Conservation (phyloP, 30 jellyfish, hydroid and myxozoan species). For the Sanderia malayensis region DNA sequence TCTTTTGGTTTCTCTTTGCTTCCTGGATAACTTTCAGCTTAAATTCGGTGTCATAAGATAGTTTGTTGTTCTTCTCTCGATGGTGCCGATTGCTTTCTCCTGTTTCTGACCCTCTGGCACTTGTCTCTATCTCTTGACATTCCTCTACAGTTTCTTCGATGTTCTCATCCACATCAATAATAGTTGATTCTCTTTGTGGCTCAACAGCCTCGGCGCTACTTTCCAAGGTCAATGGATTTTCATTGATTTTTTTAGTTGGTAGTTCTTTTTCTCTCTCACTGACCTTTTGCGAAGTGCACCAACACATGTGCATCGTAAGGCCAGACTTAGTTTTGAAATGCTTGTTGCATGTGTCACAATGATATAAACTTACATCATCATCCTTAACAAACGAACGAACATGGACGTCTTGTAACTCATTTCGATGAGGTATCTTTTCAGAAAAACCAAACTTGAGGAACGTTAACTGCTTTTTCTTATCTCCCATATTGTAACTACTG, state of each 20-base stretch:
- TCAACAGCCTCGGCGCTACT: slow-evolving; percentile 30
- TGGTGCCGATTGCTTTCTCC: slow-evolving; percentile 7
- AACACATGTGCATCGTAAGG: slow-evolving; percentile 27
- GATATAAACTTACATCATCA: slow-evolving; percentile 32
- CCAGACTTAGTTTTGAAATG: slow-evolving; percentile 28
- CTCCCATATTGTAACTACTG: neutral
- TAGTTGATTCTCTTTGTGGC: slow-evolving; percentile 38
- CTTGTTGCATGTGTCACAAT: slow-evolving; percentile 24
- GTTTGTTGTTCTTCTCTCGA: neutral
- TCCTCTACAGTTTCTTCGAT: slow-evolving; percentile 38
- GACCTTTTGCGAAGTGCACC: slow-evolving; percentile 44
- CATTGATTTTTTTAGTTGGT: slow-evolving; percentile 17
- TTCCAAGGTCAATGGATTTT: slow-evolving; percentile 17
- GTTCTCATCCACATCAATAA: slow-evolving; percentile 41
- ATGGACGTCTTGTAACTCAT: slow-evolving; percentile 37
- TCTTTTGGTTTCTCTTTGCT: neutral
- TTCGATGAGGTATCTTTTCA: slow-evolving; percentile 32
- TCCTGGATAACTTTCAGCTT: neutral
- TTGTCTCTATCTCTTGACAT: slow-evolving; percentile 31
- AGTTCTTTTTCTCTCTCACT: slow-evolving; percentile 25
- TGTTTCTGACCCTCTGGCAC: slow-evolving; percentile 34
- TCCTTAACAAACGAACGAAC: slow-evolving; percentile 33
- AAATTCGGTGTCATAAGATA: neutral
- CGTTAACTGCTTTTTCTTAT: slow-evolving; percentile 1
- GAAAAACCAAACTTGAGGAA: slow-evolving; percentile 44